Evolutionary conservation across 2,797 vertebrate species (phyloP).

Genomic region (Natrix natrix): DNA sequence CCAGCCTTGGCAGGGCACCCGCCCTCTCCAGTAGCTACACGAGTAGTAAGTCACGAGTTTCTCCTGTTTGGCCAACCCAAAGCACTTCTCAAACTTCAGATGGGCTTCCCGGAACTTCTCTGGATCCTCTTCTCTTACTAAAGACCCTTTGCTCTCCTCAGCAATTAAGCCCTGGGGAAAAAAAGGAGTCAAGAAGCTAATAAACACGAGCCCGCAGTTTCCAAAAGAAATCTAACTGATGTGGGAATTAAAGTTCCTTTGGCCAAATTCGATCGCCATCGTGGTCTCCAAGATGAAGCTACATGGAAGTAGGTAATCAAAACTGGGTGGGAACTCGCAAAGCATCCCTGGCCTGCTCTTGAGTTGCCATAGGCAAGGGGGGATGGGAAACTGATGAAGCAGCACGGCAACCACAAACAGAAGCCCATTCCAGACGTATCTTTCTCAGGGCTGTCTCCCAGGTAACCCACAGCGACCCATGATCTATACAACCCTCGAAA

Average conservation of each 20-base stretch:
- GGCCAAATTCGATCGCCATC: neutral
- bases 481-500: too few relatives aligned
- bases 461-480: too few relatives aligned
- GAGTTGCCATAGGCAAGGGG: too few relatives aligned
- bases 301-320: neutral
- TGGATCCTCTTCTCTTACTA: conserved; percentile 89
- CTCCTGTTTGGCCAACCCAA: conserved; percentile 86
- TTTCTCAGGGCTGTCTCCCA: too few relatives aligned
- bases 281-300: neutral
- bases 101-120: conserved; percentile 93
- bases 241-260: neutral
- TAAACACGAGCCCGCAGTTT: too few relatives aligned
- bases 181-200: neutral
- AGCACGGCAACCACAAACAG: too few relatives aligned
- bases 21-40: conserved; percentile 96
- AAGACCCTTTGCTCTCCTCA: conserved; percentile 87
- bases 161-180: conserved; percentile 89
- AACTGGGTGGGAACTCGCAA: too few relatives aligned
- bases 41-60: conserved; percentile 98
- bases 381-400: too few relatives aligned
- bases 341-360: too few relatives aligned
- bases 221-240: neutral
- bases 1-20: conserved; percentile 97
- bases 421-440: too few relatives aligned
- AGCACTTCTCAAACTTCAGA: conserved; percentile 93